phyloP scores from a whole-genome alignment of 2,888 invertebrate genomes.

The Chymomyza caudatula region DNA sequence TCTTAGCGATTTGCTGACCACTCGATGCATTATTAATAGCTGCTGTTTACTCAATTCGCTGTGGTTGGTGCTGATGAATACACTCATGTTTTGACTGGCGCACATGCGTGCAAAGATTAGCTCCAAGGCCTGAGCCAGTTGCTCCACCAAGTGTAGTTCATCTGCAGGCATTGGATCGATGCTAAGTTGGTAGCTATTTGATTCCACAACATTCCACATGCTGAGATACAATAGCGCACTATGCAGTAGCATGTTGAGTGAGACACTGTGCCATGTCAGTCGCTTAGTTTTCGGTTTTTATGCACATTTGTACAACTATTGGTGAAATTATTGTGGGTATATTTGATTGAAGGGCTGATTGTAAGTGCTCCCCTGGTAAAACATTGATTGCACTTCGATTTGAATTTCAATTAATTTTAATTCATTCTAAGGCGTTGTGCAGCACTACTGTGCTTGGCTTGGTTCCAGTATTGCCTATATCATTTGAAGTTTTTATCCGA shows the following conservation, averaged over 20 bases:
- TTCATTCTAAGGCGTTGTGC: not conserved
- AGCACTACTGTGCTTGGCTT: not conserved
- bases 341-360: not conserved
- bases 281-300: not conserved
- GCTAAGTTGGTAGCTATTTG: not conserved
- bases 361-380: not conserved
- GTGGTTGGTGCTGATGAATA: constrained; percentile 28
- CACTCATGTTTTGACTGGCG: constrained; percentile 21
- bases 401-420: not conserved
- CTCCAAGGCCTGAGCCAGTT: not conserved
- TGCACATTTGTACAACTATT: too few species aligned
- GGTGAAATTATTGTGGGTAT: not conserved
- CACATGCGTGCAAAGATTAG: constrained; percentile 16
- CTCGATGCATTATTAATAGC: constrained; percentile 11
- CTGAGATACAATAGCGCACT: not conserved
- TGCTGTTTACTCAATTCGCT: not conserved
- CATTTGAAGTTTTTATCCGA: too few species aligned
- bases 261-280: not conserved
- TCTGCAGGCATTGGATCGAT: not conserved
- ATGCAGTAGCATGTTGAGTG: not conserved
- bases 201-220: not conserved
- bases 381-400: not conserved
- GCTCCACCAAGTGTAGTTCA: not conserved
- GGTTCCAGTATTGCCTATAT: not conserved
- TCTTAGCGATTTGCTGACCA: constrained; percentile 10